A percentile compares a stretch with the other conserved stretches of the same genome.
Conservation (phyloP, 1,140 invertebrate genomes). For the Sipha flava region DNA sequence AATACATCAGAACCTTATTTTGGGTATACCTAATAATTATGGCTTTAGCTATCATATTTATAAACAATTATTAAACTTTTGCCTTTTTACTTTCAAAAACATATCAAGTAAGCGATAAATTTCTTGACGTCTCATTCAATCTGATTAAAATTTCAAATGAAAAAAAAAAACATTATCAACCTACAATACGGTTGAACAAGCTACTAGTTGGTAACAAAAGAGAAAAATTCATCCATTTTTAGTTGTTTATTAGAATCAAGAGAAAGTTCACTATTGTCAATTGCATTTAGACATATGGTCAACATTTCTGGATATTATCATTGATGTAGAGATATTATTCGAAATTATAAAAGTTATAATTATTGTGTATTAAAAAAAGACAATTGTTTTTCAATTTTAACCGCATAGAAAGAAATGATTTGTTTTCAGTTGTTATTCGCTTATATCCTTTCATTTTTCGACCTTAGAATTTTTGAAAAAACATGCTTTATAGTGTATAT, state of each 20-base stretch:
- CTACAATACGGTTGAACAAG: too few species aligned
- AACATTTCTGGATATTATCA: neutral
- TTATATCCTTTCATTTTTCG: neutral
- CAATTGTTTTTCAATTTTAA: neutral
- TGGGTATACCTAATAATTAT: neutral
- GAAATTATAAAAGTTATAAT: neutral
- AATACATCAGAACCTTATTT: too few species aligned
- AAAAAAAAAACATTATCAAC: neutral
- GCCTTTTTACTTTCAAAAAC: neutral
- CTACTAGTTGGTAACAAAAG: neutral
- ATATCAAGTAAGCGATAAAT: too few species aligned
- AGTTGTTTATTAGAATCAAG: neutral
- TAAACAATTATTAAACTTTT: neutral
- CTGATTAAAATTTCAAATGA: neutral
- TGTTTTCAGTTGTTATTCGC: neutral
- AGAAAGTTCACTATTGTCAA: neutral
- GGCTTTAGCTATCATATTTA: neutral
- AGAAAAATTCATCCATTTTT: neutral
- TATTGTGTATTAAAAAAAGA: neutral
- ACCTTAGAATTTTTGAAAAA: neutral
- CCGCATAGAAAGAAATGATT: neutral
- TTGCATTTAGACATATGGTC: neutral
- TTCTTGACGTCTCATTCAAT: neutral
- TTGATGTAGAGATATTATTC: neutral
- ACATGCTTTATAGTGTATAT: neutral